A percentile compares a stretch with the other conserved stretches of the same genome.
Conservation (phyloP, 2,797 vertebrate species). For the Periparus ater region DNA sequence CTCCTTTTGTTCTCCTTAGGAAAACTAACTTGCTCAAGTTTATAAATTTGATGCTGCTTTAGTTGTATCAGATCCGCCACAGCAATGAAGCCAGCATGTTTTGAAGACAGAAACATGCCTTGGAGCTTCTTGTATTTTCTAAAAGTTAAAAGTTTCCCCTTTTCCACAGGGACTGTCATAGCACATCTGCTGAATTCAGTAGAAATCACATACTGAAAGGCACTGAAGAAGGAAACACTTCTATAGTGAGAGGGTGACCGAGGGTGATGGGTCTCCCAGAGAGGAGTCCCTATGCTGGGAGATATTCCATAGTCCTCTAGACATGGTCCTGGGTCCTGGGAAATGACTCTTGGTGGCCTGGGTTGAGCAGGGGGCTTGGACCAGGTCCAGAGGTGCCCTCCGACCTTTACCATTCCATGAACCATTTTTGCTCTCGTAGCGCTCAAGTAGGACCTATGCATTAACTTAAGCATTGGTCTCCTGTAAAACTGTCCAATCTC, state of each 20-base stretch:
- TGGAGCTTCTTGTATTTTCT: not conserved
- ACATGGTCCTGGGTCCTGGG: not conserved
- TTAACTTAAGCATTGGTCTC: not conserved
- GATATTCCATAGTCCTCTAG: not conserved
- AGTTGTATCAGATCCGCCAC: not conserved
- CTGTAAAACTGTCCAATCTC: not conserved
- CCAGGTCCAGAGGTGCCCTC: not conserved
- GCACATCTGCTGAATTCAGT: not conserved
- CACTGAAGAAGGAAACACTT: not conserved
- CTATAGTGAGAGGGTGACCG: rapidly evolving
- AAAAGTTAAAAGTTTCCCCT: not conserved
- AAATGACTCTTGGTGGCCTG: rapidly evolving
- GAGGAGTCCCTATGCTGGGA: not conserved
- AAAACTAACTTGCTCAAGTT: not conserved
- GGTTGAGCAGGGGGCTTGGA: not conserved
- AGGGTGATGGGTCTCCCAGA: not conserved
- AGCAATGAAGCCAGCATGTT: not conserved
- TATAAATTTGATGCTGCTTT: not conserved
- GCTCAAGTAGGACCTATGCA: not conserved
- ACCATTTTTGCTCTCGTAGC: not conserved
- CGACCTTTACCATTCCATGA: not conserved
- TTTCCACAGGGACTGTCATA: not conserved
- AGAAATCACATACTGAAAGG: not conserved
- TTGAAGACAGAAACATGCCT: not conserved
- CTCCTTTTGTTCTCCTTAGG: not conserved